Base-by-base conservation (phyloP, 2,888 invertebrate genomes). In the Cremastinae sp. region DNA sequence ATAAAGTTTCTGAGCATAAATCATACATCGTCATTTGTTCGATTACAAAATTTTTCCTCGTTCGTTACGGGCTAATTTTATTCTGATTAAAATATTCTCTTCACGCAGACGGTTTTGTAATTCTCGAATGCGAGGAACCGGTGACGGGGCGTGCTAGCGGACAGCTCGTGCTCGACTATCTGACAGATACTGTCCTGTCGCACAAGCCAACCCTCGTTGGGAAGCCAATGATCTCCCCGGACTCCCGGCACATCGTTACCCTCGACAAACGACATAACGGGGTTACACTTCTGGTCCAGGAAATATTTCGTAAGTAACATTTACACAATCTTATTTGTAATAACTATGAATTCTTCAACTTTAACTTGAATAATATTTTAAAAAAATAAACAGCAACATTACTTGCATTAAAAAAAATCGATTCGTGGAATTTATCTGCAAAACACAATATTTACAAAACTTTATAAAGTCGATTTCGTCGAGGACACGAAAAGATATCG, bases 101-200 rank as follows among this genome's bases (percentile, higher is more conserved):
- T 28, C 28, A 3, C 87, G 22, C 87, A 95, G 95, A 94, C 89
- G 95, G 95, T 18, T 92, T 93, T 82, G 93, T 94, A 4, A 91
- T 95, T 70, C 91, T 95, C 84, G 93, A 94, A 86, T 95, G 95
- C 86, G 91, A 92, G 76, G 94, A 94, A 85, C 93, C 94, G 45
- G 91, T 93, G 36, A 93, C 93, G 4, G 91, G 91, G 20, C 91
- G 92, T 58, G 91, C 93, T 1, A 93, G 92, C 0, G 94, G 94
- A 0, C 94, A 95, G 88, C 88, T 95, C 41, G 90, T 94, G 12
- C 87, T 95, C 80, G 95, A 95, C 89, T 94, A 94, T 85, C 90
- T 95, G 76, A 95, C 94, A 0, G 95, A 95, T 87, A 92, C 93
- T 0, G 93, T 95, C 18, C 90, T 94, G 14, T 92, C 92, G 22